Evolutionary conservation across 2,888 invertebrate species (phyloP).

Genomic region (Autographa gamma): DNA sequence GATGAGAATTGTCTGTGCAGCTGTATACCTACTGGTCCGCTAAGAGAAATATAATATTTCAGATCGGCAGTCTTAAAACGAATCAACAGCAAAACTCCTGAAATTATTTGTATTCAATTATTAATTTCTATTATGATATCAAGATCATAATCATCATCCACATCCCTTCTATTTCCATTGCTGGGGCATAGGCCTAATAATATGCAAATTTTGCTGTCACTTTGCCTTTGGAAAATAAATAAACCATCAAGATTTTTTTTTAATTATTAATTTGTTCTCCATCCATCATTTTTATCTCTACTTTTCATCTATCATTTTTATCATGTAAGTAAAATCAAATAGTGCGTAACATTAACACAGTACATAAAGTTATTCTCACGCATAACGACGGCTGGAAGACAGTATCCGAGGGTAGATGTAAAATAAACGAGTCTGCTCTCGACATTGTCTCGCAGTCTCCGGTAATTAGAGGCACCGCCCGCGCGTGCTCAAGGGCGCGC

Average conservation of each 20-base stretch:
- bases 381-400: constrained; percentile 47
- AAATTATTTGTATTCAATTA: too few species aligned
- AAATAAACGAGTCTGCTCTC: constrained; percentile 56
- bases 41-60: too few species aligned
- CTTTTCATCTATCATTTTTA: too few species aligned
- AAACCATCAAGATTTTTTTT: neutral
- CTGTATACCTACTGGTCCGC: too few species aligned
- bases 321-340: neutral
- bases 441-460: constrained; percentile 59
- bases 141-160: too few species aligned
- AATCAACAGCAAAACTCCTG: too few species aligned
- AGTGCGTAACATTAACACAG: neutral
- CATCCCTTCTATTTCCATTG: too few species aligned
- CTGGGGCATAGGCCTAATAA: too few species aligned
- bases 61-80: neutral
- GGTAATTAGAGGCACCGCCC: constrained; percentile 72
- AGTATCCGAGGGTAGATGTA: constrained; percentile 49
- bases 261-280: neutral
- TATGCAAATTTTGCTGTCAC: too few species aligned
- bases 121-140: too few species aligned
- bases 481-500: constrained; percentile 58
- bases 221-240: neutral
- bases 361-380: constrained; percentile 43
- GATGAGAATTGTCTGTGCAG: too few species aligned
- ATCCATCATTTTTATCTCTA: too few species aligned